Conservation (phyloP, 2,888 invertebrate genomes). For the Laspeyria flexula region DNA sequence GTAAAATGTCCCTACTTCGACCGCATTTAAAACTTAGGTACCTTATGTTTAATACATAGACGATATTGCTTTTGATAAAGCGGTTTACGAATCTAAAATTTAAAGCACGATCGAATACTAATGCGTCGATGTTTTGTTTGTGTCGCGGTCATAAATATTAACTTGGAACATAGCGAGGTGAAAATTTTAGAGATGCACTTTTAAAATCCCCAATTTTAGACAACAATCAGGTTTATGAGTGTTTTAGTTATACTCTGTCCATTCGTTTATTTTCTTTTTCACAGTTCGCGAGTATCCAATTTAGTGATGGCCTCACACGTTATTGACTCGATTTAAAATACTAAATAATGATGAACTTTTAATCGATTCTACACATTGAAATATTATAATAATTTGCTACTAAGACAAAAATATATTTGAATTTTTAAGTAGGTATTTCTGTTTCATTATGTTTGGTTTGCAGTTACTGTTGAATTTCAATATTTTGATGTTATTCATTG, state of each 20-base stretch:
- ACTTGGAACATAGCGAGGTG: slow-evolving; percentile 64
- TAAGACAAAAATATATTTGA: too few species aligned
- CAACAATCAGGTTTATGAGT: slow-evolving; percentile 12
- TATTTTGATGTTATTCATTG: too few species aligned
- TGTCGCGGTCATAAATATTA: slow-evolving; percentile 77
- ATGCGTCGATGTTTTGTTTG: slow-evolving; percentile 78
- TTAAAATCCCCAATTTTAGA: slow-evolving; percentile 28
- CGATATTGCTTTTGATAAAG: slow-evolving; percentile 85
- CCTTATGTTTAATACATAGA: slow-evolving; percentile 83
- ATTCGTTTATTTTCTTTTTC: too few species aligned
- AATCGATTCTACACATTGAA: too few species aligned
- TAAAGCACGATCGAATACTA: slow-evolving; percentile 82
- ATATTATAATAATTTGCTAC: too few species aligned
- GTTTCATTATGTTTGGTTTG: too few species aligned
- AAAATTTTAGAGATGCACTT: slow-evolving; percentile 54
- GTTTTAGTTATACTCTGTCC: slow-evolving; percentile 4
- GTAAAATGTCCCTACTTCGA: slow-evolving; percentile 67
- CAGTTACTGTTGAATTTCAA: too few species aligned
- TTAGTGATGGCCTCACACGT: too few species aligned
- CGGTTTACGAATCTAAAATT: slow-evolving; percentile 84
- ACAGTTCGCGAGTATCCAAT: too few species aligned
- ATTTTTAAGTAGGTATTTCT: too few species aligned
- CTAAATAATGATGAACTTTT: too few species aligned
- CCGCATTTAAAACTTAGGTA: slow-evolving; percentile 78
- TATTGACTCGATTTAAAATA: too few species aligned